Evolutionary conservation across 2,113 vertebrate genomes (phyloP), one percentile per base, ranked within the genome.

Genomic region (Danionella cerebrum): DNA sequence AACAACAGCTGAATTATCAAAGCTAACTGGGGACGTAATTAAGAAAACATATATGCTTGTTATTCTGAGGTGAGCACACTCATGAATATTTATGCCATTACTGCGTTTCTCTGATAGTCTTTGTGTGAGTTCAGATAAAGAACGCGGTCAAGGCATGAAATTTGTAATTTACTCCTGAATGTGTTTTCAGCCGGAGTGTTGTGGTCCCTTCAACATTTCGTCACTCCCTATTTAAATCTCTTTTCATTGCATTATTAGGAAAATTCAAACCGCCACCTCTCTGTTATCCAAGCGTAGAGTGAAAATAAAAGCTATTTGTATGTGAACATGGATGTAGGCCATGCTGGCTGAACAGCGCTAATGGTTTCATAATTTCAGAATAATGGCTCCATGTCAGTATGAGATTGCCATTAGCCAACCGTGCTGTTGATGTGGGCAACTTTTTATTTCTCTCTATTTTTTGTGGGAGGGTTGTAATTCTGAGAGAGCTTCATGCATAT

Each of bases 341-440:
- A 83, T 72, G 72, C 81, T 79, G 80, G 77, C 78, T 81, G 80
- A 80, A 71, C 79, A 75, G 52, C 24, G 53, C 75, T 84, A 87
- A 87, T 86, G 82, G 74, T 83, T 89, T 84, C 82, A 86, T 87
- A 85, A 82, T 82, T 82, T 82, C 74, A 83, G 78, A 81, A 82
- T 83, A 85, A 85, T 82, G 80, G 77, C 75, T 80, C 76, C 74
- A 83, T 84, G 69, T 78, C 82, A 69, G 79, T 67, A 80, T 79
- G 66, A 79, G 78, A 83, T 72, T 79, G 74, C 79, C 72, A 80
- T 86, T 87, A 84, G 72, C 72, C 68, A 63, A 51, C 41, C 59
- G 64, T 18, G 27, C n/a, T 44, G 47, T 45, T 51, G 29, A 36
- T 51, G 13, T 63, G 42, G 47, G 36, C 25, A 52, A 63, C 51